phyloP scores from a whole-genome alignment of 2,888 invertebrate species.

The Dryocosmus kuriphilus region DNA sequence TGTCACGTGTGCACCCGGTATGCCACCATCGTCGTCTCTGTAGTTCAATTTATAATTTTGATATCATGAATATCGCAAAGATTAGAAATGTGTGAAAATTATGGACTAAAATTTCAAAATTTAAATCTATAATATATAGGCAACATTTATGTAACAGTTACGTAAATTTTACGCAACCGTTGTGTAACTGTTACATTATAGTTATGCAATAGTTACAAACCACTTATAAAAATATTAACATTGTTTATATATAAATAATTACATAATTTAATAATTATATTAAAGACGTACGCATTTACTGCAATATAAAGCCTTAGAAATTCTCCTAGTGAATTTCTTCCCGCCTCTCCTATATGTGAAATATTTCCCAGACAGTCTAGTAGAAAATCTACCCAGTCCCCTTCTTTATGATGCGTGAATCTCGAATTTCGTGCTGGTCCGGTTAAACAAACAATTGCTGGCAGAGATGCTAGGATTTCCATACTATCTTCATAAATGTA shows the following conservation, averaged over 20 bases:
- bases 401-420: constrained; percentile 38
- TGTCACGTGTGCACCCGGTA: constrained; percentile 75
- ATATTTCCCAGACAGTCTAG: constrained; percentile 61
- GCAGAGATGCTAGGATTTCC: constrained; percentile 69
- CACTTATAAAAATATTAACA: neutral
- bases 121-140: neutral
- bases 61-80: neutral
- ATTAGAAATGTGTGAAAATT: neutral
- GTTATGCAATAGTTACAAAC: neutral
- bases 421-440: constrained; percentile 48
- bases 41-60: neutral
- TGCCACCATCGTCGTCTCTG: constrained; percentile 79
- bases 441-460: constrained; percentile 68
- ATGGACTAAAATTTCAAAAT: neutral
- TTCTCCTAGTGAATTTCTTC: constrained; percentile 60
- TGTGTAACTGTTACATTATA: no score
- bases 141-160: neutral
- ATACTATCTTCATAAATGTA: constrained; percentile 71
- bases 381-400: constrained; percentile 69
- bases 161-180: no score
- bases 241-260: neutral
- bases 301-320: constrained; percentile 68
- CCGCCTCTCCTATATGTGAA: constrained; percentile 52
- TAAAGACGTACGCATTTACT: constrained; percentile 67
- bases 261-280: neutral